Conservation (phyloP, 2,797 vertebrate genomes). For the Myiotriccus ornatus region DNA sequence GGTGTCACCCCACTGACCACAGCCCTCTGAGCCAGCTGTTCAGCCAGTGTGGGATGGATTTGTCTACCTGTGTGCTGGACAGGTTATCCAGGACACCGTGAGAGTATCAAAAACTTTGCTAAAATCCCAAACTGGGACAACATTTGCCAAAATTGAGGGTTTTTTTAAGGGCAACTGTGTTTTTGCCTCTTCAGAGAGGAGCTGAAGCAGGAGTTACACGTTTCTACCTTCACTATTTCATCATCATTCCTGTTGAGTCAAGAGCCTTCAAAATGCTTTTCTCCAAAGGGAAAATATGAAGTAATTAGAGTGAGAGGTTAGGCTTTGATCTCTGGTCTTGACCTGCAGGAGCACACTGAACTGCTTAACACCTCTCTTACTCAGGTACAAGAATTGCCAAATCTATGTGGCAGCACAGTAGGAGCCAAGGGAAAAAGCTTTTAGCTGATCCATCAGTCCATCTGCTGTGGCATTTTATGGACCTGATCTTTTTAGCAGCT, state of each 20-base stretch:
- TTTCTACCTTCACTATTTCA: not conserved
- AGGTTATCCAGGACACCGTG: not conserved
- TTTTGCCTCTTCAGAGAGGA: not conserved
- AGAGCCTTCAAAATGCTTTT: not conserved
- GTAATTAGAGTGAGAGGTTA: not conserved
- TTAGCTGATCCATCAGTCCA: not conserved
- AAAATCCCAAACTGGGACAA: not conserved
- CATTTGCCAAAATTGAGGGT: not conserved
- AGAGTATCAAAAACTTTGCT: not conserved
- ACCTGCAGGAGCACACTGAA: not conserved
- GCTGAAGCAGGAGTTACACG: not conserved
- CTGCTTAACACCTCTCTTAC: not conserved
- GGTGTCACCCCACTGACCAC: not conserved
- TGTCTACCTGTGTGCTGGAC: not conserved
- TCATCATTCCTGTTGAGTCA: not conserved
- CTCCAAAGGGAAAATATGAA: not conserved
- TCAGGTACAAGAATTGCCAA: not conserved
- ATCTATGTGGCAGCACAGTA: not conserved
- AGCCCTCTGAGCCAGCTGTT: not conserved
- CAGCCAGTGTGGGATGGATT: not conserved
- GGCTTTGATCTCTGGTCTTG: constrained; percentile 1
- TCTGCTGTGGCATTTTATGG: constrained; percentile 9
- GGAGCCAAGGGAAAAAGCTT: not conserved
- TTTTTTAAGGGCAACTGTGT: not conserved
- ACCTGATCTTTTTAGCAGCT: constrained; percentile 23